A percentile compares a stretch with the other conserved stretches of the same genome.
Conservation (phyloP, 2,113 vertebrate genomes). For the Rhadina sibilatrix region DNA sequence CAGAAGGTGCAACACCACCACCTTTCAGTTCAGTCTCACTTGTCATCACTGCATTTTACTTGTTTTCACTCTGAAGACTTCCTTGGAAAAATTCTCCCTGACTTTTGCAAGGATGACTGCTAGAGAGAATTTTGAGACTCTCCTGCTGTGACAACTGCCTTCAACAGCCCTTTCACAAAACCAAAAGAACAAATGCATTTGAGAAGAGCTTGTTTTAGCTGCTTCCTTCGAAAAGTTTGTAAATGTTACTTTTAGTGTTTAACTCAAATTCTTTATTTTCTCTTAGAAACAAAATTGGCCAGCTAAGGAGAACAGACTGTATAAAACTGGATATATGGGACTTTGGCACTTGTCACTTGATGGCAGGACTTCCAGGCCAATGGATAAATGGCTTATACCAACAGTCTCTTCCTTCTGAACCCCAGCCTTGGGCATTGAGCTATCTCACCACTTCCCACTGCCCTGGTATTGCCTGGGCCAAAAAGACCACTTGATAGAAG, state of each 20-base stretch:
- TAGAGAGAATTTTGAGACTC: not conserved
- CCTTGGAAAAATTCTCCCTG: not conserved
- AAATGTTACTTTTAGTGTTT: not conserved
- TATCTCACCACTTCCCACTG: not conserved
- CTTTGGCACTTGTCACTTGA: not conserved
- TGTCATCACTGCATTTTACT: not conserved
- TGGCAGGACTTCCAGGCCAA: not conserved
- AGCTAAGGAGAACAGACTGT: not conserved
- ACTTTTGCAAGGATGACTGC: not conserved
- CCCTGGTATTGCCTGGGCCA: not conserved
- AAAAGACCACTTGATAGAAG: not conserved
- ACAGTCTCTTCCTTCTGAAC: not conserved
- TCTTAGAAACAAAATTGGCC: not conserved
- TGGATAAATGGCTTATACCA: not conserved
- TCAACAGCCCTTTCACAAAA: not conserved
- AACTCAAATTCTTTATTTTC: not conserved
- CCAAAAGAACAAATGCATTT: not conserved
- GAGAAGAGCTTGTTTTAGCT: not conserved
- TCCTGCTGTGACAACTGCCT: not conserved
- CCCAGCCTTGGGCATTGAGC: not conserved
- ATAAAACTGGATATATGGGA: not conserved
- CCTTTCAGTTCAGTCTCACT: not conserved
- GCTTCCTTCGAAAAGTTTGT: not conserved
- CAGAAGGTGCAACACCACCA: not conserved
- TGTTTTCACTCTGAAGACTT: not conserved